Conservation (phyloP, 2,888 invertebrate species). For the Margaritifera margaritifera region DNA sequence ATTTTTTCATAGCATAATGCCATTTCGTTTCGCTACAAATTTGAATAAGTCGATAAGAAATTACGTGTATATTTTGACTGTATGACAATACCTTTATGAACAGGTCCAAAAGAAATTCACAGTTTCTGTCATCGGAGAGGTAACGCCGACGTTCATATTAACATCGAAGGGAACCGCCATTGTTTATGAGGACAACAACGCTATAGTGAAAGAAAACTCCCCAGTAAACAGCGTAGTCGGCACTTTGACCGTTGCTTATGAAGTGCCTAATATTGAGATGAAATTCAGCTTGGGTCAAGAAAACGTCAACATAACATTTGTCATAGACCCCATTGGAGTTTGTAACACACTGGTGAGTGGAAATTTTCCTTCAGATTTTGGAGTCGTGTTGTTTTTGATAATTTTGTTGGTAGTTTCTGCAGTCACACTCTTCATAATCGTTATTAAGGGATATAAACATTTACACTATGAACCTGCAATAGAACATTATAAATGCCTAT, state of each 20-base stretch:
- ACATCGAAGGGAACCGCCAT: slow-evolving; percentile 16
- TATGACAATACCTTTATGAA: neutral
- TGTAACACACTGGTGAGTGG: slow-evolving; percentile 24
- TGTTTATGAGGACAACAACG: slow-evolving; percentile 12
- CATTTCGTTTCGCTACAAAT: no score
- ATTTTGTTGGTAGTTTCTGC: neutral
- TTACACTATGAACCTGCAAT: no score
- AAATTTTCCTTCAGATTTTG: neutral
- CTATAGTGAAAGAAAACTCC: slow-evolving; percentile 27
- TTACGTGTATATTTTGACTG: no score
- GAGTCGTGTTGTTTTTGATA: no score
- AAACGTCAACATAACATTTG: no score
- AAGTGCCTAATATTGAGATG: slow-evolving; percentile 26
- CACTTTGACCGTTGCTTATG: slow-evolving; percentile 23
- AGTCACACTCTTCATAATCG: no score
- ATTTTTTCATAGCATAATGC: no score
- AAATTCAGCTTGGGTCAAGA: neutral
- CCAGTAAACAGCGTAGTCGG: slow-evolving; percentile 28
- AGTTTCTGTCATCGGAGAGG: slow-evolving; percentile 30
- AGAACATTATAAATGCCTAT: no score
- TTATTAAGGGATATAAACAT: no score
- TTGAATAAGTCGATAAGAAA: no score
- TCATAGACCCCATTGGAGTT: neutral
- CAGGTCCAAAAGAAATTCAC: slow-evolving; percentile 32
- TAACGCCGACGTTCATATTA: slow-evolving; percentile 23